Percentiles rank a stretch among this genome's conserved stretches.
These are phyloP conservation scores for Catostylus mosaicus DNA, from an alignment of 30 jellyfish, hydroid and myxozoan species.

Conservation along the genomic window DNA sequence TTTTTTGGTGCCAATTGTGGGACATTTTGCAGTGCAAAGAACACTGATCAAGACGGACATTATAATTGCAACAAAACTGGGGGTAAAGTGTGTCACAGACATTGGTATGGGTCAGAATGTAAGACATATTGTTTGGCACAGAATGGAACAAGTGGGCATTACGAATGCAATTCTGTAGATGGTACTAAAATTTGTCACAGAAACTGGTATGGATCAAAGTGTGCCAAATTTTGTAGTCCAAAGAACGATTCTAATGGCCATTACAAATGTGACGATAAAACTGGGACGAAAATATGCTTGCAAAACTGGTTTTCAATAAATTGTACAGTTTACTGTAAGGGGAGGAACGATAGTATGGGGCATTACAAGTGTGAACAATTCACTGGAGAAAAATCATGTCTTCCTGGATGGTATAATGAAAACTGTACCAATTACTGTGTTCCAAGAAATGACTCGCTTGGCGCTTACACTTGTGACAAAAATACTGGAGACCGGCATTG, in stretches of 20 bases:
- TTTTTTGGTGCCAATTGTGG: slow-evolving; percentile 44
- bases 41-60: slow-evolving; percentile 40
- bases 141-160: slow-evolving; percentile 34
- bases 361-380: slow-evolving; percentile 24
- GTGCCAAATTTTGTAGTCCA: slow-evolving; percentile 31
- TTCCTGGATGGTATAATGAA: slow-evolving; percentile 11
- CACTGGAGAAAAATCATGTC: slow-evolving; percentile 19
- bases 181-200: slow-evolving; percentile 46
- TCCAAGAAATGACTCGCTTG: too few relatives aligned
- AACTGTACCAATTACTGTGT: slow-evolving; percentile 1
- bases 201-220: slow-evolving; percentile 57
- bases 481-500: too few relatives aligned
- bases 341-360: slow-evolving; percentile 4
- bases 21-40: slow-evolving; percentile 41
- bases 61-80: slow-evolving; percentile 56
- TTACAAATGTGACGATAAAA: slow-evolving; percentile 10
- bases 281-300: slow-evolving; percentile 42
- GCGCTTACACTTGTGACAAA: not conserved
- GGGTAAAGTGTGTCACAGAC: slow-evolving; percentile 24
- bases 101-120: slow-evolving; percentile 69
- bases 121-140: slow-evolving; percentile 38
- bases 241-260: slow-evolving; percentile 40
- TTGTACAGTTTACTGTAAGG: slow-evolving; percentile 18
- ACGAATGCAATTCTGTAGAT: slow-evolving; percentile 21
- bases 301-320: slow-evolving; percentile 32